Conservation (phyloP, 1,140 invertebrate species). For the Holcopasites calliopsidis region DNA sequence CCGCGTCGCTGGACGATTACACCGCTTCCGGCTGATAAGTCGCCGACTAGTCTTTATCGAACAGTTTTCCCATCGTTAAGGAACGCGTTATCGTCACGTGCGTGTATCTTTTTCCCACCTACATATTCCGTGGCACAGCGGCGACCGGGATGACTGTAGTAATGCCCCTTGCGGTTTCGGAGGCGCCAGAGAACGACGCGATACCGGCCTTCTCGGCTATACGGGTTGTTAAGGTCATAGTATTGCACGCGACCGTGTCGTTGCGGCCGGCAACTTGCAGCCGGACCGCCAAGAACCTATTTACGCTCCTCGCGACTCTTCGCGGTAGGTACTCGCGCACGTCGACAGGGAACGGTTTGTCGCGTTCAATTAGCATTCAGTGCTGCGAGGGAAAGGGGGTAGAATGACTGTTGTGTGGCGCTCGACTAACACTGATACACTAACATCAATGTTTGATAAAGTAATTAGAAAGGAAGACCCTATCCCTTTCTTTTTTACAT, state of each 20-base stretch:
- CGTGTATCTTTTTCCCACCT: constrained; percentile 14
- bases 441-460: too few relatives aligned
- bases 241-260: constrained; percentile 20
- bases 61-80: constrained; percentile 23
- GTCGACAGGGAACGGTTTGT: not conserved
- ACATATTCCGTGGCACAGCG: not conserved
- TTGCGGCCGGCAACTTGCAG: constrained; percentile 25
- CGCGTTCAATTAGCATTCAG: not conserved
- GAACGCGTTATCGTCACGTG: constrained; percentile 22
- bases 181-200: constrained; percentile 15
- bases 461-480: too few relatives aligned
- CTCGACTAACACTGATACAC: too few relatives aligned
- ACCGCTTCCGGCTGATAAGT: constrained; percentile 38
- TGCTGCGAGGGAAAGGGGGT: too few relatives aligned
- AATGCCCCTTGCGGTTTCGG: not conserved
- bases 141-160: not conserved
- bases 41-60: constrained; percentile 13
- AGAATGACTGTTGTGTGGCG: too few relatives aligned
- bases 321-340: not conserved
- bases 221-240: not conserved
- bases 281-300: constrained; percentile 3
- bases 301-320: not conserved
- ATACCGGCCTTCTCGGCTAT: constrained; percentile 18
- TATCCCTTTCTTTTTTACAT: not conserved
- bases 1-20: constrained; percentile 9